Evolutionary conservation across 2,797 vertebrate genomes (phyloP).

Genomic region (Lateolabrax maculatus): DNA sequence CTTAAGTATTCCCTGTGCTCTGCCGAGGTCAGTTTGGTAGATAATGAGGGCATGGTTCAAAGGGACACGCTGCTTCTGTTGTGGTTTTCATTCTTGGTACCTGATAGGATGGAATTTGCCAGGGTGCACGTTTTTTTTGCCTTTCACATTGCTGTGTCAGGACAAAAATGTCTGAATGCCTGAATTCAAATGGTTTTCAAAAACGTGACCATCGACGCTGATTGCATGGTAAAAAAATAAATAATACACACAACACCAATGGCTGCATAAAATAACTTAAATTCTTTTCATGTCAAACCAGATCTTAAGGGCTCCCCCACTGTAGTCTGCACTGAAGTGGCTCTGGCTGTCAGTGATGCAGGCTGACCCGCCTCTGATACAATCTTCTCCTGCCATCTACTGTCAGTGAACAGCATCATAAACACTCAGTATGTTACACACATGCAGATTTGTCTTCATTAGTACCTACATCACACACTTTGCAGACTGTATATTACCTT

Average conservation of each 20-base stretch:
- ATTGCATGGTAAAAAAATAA: constrained; percentile 6
- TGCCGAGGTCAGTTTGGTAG: neutral
- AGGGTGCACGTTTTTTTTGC: neutral
- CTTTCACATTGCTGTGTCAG: neutral
- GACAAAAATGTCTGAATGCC: neutral
- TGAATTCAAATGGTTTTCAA: neutral
- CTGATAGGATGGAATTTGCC: neutral
- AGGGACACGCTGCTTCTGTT: neutral
- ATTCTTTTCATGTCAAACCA: neutral
- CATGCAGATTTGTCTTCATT: neutral
- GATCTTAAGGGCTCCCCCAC: neutral
- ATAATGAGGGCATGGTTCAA: neutral
- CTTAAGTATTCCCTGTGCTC: neutral
- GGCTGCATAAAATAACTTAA: neutral
- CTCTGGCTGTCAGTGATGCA: neutral
- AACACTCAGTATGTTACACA: too few relatives aligned
- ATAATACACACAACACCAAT: neutral
- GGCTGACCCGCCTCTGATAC: neutral
- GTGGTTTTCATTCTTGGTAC: neutral
- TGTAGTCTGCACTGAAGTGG: neutral
- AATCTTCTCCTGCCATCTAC: constrained; percentile 57
- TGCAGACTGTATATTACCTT: too few relatives aligned
- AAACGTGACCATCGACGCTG: neutral
- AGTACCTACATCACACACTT: neutral
- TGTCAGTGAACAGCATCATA: constrained; percentile 21